phyloP scores from a whole-genome alignment of 2,888 invertebrate species.

The Drosophila seclusa region DNA sequence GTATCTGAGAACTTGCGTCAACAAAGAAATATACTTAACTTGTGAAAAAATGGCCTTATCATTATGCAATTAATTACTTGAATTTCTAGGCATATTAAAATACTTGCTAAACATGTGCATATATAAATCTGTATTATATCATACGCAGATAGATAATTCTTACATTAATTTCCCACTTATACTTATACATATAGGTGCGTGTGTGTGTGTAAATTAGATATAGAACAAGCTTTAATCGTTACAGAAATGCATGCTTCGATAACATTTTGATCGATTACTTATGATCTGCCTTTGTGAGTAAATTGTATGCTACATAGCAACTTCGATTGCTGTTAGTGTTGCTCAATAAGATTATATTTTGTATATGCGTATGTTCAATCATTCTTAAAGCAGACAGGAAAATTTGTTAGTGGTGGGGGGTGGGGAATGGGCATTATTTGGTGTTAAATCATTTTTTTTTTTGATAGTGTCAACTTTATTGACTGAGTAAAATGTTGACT shows the following conservation, averaged over 20 bases:
- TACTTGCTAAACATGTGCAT: background rate
- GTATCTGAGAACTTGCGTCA: background rate
- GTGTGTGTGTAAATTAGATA: background rate
- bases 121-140: background rate
- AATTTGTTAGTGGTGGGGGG: background rate
- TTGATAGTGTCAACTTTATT: conserved; percentile 24
- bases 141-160: background rate
- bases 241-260: background rate
- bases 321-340: background rate
- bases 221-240: background rate
- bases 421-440: background rate
- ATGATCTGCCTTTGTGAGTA: background rate
- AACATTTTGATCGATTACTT: background rate
- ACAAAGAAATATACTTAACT: background rate
- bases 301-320: background rate
- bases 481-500: conserved; percentile 15
- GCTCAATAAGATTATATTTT: background rate
- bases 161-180: background rate
- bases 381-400: background rate
- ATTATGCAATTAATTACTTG: conserved; percentile 19
- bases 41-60: conserved; percentile 2
- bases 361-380: background rate
- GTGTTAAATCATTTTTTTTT: background rate
- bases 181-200: background rate
- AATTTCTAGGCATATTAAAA: background rate